Base-by-base conservation (phyloP, 1,140 invertebrate species). In the Gryon sp. region DNA sequence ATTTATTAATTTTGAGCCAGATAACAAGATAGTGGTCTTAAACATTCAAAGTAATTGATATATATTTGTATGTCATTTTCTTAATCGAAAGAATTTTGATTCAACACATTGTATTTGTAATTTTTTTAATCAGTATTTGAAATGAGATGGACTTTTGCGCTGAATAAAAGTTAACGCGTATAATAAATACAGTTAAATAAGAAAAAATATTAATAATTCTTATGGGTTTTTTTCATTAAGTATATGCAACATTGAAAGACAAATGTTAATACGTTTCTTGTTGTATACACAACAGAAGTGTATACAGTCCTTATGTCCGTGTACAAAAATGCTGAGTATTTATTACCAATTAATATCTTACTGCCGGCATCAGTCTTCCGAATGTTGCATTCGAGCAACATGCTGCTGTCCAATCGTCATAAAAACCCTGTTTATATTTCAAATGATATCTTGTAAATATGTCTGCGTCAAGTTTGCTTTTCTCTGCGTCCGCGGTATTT, bases 111-210 rank as follows among this genome's bases (percentile, higher is more conserved):
- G 14, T 36, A 1, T 3, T 5, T 36, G 32, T 36, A 36, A 12
- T 36, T 12, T 15, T n/a, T 5, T 12, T 36, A 36, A 9, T 36
- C 12, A 53, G 12, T 53, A 60, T 60, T 59, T 53, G 36, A 45
- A 46, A 12, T 50, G 9, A 45, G 34, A 50, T 34, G 7, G 36
- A 62, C 63, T 60, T 52, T 53, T 32, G 57, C 57, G 8, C 28
- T 22, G 15, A 46, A 69, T 69, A 69, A 73, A 68, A 68, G 40
- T 73, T 69, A 69, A 78, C 65, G 59, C 32, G 40, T 36, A 41
- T 62, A 69, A 74, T 78, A 78, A 78, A 78, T 78, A 78, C 8
- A 8, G 30, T 46, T 57, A 69, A 69, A 59, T 69, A 78, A 68
- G 19, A 26, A 69, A 63, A 78, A 78, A 78, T 65, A 78, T 68